Evolutionary conservation across 2,797 vertebrate species (phyloP).

Genomic region (Apogon talboti): DNA sequence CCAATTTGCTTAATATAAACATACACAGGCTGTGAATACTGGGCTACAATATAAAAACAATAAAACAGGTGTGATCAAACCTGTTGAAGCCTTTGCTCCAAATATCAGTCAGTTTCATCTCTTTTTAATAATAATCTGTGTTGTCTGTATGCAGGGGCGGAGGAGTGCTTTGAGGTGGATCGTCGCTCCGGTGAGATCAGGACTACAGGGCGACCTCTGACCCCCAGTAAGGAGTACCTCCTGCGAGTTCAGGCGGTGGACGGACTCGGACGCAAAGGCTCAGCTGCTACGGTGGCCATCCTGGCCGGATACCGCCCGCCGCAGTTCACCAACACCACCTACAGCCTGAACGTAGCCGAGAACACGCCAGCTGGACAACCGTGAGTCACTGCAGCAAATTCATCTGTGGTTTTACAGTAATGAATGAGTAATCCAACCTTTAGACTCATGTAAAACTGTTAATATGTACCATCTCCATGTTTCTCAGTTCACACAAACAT

Average conservation of each 20-base stretch:
- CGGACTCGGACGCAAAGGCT: constrained; percentile 78
- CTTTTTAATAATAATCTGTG: no score
- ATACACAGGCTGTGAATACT: no score
- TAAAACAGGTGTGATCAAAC: no score
- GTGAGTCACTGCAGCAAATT: constrained; percentile 80
- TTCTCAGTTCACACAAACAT: no score
- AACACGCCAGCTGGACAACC: constrained; percentile 80
- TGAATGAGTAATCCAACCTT: no score
- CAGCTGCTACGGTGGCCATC: constrained; percentile 81
- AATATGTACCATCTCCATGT: no score
- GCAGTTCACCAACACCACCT: constrained; percentile 89
- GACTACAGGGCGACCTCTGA: constrained; percentile 86
- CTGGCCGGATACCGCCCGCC: constrained; percentile 87
- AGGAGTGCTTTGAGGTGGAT: constrained; percentile 87
- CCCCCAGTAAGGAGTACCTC: constrained; percentile 86
- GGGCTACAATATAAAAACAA: no score
- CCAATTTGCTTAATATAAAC: no score
- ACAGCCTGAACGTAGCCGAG: constrained; percentile 86
- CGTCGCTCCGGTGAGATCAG: constrained; percentile 84
- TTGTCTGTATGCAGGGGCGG: constrained; percentile 82
- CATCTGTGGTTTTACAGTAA: no score
- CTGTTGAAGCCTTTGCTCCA: no score
- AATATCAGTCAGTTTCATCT: background rate
- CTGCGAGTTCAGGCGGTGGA: constrained; percentile 87
- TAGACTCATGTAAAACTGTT: no score